phyloP scores from a whole-genome alignment of 2,888 invertebrate species.

The Xestia c-nigrum region DNA sequence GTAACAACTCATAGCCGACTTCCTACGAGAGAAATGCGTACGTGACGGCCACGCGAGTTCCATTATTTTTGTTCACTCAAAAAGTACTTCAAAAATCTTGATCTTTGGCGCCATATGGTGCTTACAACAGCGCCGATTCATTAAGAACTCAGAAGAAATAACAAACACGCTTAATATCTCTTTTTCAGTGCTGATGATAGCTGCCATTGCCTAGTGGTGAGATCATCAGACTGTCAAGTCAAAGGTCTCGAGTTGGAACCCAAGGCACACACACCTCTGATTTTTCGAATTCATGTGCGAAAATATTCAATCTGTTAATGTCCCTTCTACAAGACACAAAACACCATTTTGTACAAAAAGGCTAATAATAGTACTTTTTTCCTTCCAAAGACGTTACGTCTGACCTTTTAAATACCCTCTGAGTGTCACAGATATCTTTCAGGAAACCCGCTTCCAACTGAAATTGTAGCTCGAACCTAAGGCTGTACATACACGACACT shows the following conservation, averaged over 20 bases:
- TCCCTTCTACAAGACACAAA: not conserved
- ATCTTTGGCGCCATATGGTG: not conserved
- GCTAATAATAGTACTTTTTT: not conserved
- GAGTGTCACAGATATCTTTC: not conserved
- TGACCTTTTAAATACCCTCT: not conserved
- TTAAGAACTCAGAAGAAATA: not conserved
- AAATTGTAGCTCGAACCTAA: not conserved
- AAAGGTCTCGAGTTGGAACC: too few species aligned
- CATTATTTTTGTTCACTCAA: too few species aligned
- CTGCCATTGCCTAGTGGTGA: too few species aligned
- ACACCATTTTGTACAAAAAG: not conserved
- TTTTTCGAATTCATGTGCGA: too few species aligned
- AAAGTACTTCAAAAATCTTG: not conserved
- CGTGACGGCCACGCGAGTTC: too few species aligned
- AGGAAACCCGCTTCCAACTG: not conserved
- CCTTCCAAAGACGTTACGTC: not conserved
- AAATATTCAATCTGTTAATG: not conserved
- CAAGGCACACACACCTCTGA: too few species aligned
- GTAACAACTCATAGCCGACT: too few species aligned
- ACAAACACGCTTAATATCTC: not conserved
- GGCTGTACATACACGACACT: not conserved
- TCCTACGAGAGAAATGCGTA: too few species aligned
- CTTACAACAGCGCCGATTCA: not conserved
- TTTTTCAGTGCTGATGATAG: not conserved
- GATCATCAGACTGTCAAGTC: too few species aligned